Evolutionary conservation across 1,140 invertebrate species (phyloP), one percentile per base, ranked within the genome.

Genomic region (Meteorus sp.): DNA sequence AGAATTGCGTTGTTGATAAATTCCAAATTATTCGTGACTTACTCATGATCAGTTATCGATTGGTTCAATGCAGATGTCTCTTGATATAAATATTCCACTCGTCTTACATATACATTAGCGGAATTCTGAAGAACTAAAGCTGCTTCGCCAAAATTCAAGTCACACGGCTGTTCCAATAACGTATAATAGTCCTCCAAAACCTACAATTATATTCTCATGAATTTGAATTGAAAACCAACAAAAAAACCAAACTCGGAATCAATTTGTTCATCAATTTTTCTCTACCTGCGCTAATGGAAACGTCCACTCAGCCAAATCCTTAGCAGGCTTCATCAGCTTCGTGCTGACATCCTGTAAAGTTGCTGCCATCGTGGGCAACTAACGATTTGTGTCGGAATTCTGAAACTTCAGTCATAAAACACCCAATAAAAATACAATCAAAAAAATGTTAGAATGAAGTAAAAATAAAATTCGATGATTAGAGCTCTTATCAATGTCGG

Each of bases 101-200:
- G 62, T 15, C 67, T 66, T 0, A 65, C 69, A 50, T 77, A 80
- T 7, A 74, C 67, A 56, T 75, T 71, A 0, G 66, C 67, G 9
- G 73, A 76, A 59, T 77, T 78, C 62, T 78, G 74, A 9, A 80
- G 22, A 7, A 80, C 64, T 11, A 78, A 61, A 11, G 71, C 76
- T 41, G 70, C 72, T 59, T 78, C 71, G 3, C 68, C 69, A 63
- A 73, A 78, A 41, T 74, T 74, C 7, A 76, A 60, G 9, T 70
- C 51, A 15, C 60, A 45, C 0, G 64, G 56, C 37, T 68, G 51
- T 33, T 72, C 61, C 7, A 77, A 45, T 31, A 74, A 59, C 0
- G 56, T 50, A 43, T 57, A 70, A 62, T 77, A 79, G 8, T 68
- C 61, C 11, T 69, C 62, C 13, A 79, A 55, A 31, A 72, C 62